Conservation (phyloP, 1,140 invertebrate genomes). For the Lasioglossum baleicum region DNA sequence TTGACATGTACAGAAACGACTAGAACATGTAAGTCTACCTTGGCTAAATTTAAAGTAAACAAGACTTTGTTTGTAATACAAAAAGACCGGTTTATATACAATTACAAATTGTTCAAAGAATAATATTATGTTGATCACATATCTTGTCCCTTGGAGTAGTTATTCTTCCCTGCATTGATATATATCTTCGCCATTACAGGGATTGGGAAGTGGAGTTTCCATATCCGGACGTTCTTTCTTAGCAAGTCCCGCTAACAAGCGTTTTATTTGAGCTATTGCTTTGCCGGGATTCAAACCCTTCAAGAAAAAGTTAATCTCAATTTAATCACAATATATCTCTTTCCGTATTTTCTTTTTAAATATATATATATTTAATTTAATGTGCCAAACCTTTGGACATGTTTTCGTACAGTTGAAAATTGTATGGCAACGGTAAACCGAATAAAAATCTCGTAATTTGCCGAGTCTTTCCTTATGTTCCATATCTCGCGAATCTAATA, state of each 20-base stretch:
- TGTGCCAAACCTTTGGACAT: conserved; percentile 85
- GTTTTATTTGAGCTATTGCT: conserved; percentile 98
- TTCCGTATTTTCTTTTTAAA: neutral
- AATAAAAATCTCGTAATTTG: conserved; percentile 86
- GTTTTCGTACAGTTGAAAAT: conserved; percentile 90
- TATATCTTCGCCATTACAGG: conserved; percentile 42
- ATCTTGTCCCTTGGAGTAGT: neutral
- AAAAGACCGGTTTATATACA: conserved; percentile 34
- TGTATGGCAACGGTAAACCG: conserved; percentile 89
- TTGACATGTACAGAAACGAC: neutral
- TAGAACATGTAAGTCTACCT: neutral
- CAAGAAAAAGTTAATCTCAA: conserved; percentile 58
- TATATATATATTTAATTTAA: neutral
- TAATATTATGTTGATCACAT: conserved; percentile 9
- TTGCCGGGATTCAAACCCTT: conserved; percentile 96
- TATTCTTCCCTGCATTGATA: conserved; percentile 48
- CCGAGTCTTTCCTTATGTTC: conserved; percentile 83
- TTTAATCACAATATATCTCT: neutral
- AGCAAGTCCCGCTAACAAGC: conserved; percentile 90
- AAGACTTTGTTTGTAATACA: conserved; percentile 22
- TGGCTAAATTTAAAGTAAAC: neutral
- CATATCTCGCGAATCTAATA: conserved; percentile 89
- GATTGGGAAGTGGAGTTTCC: conserved; percentile 81
- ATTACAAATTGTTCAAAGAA: conserved; percentile 30
- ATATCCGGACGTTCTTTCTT: conserved; percentile 90